These are phyloP conservation scores for Sus cebifrons DNA, from an alignment of 2,797 vertebrate genomes.

Conservation along the genomic window DNA sequence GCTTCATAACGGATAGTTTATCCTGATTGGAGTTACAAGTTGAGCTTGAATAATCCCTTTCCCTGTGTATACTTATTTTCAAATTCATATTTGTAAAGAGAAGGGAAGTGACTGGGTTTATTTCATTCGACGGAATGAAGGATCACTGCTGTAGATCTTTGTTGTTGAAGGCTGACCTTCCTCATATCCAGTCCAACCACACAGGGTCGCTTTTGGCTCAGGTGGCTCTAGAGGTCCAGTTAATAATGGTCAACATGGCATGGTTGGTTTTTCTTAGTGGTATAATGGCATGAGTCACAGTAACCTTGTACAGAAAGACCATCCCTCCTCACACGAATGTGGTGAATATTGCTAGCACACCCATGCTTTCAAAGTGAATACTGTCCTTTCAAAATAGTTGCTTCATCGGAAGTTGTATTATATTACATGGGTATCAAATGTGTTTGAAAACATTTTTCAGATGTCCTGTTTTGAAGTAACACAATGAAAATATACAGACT, in stretches of 20 bases:
- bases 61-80: background rate
- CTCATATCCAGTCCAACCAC: background rate
- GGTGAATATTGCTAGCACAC: background rate
- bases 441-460: background rate
- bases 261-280: background rate
- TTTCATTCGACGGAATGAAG: background rate
- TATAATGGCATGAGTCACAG: background rate
- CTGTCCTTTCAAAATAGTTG: background rate
- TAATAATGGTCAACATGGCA: background rate
- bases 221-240: background rate
- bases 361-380: background rate
- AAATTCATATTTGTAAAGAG: background rate
- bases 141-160: background rate
- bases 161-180: background rate
- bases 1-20: background rate
- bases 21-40: background rate
- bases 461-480: conserved; percentile 5
- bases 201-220: background rate
- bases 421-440: background rate
- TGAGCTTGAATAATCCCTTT: background rate
- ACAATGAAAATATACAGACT: background rate
- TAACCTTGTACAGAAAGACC: background rate
- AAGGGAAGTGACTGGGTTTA: background rate
- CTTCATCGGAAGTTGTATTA: background rate
- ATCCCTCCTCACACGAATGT: background rate